Conservation (phyloP, 2,113 vertebrate species). For the Pollachius pollachius region DNA sequence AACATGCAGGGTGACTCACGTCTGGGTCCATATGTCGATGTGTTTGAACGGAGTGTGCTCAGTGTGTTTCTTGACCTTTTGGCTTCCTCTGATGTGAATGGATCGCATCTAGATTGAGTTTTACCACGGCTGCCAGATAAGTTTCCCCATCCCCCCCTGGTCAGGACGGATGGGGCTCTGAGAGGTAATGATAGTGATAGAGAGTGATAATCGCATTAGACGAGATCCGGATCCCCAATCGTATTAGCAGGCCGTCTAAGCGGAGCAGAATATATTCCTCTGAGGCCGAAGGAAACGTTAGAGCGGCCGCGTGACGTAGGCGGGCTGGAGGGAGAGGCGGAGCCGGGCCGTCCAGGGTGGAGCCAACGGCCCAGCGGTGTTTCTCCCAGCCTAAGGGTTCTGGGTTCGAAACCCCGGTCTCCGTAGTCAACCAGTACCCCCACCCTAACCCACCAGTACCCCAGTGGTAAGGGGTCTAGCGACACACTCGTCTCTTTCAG, state of each 20-base stretch:
- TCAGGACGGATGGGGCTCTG: constrained; percentile 6
- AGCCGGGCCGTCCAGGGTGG: too few relatives aligned
- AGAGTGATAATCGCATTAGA: not conserved
- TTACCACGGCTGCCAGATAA: not conserved
- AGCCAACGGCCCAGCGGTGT: too few relatives aligned
- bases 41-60: not conserved
- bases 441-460: too few relatives aligned
- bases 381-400: too few relatives aligned
- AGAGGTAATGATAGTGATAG: not conserved
- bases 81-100: constrained; percentile 4
- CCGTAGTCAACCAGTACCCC: too few relatives aligned
- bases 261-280: not conserved
- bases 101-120: constrained; percentile 22
- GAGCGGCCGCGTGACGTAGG: too few relatives aligned
- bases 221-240: not conserved
- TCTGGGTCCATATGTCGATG: not conserved
- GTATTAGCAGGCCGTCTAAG: not conserved
- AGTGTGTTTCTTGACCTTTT: not conserved
- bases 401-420: too few relatives aligned
- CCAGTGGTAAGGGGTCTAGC: too few relatives aligned
- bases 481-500: too few relatives aligned
- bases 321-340: too few relatives aligned
- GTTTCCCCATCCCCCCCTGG: constrained; percentile 13
- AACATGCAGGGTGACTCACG: not conserved
- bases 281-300: too few relatives aligned